Conservation (phyloP, 2,888 invertebrate species). For the Harpalus rufipes region DNA sequence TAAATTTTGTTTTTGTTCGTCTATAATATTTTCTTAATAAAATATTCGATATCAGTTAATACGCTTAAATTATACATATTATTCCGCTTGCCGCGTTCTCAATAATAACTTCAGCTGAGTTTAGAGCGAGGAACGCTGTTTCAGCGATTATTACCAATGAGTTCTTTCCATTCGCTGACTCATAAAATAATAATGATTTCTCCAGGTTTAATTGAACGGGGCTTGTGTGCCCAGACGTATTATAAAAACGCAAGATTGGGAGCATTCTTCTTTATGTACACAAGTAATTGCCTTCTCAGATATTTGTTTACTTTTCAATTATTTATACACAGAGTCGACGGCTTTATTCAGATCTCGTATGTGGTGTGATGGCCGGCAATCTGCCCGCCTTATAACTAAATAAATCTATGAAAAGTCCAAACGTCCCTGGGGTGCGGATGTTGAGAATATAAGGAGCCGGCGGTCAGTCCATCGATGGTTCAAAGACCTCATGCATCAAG, state of each 20-base stretch:
- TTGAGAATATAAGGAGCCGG: slow-evolving; percentile 17
- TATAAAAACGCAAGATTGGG: background rate
- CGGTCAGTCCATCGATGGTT: slow-evolving; percentile 58
- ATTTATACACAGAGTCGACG: too few relatives aligned
- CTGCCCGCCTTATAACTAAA: background rate
- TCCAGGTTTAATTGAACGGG: background rate
- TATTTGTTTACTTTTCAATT: too few relatives aligned
- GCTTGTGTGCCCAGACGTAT: background rate
- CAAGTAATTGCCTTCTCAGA: too few relatives aligned
- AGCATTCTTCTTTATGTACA: too few relatives aligned
- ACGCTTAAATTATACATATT: slow-evolving; percentile 64
- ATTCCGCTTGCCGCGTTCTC: slow-evolving; percentile 52
- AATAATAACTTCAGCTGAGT: slow-evolving; percentile 40
- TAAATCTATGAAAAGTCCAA: background rate
- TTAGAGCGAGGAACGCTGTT: slow-evolving; percentile 30
- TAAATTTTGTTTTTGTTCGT: slow-evolving; percentile 50
- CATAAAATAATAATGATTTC: slow-evolving; percentile 58
- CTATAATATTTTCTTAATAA: slow-evolving; percentile 48
- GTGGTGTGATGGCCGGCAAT: too few relatives aligned
- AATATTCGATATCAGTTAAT: slow-evolving; percentile 61
- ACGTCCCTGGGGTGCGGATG: background rate
- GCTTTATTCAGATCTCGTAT: too few relatives aligned
- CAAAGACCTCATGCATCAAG: slow-evolving; percentile 61
- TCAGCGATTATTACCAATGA: slow-evolving; percentile 56
- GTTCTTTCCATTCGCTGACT: slow-evolving; percentile 62